phyloP scores from a whole-genome alignment of 2,113 vertebrate species.

The Ceyx melanurus region DNA sequence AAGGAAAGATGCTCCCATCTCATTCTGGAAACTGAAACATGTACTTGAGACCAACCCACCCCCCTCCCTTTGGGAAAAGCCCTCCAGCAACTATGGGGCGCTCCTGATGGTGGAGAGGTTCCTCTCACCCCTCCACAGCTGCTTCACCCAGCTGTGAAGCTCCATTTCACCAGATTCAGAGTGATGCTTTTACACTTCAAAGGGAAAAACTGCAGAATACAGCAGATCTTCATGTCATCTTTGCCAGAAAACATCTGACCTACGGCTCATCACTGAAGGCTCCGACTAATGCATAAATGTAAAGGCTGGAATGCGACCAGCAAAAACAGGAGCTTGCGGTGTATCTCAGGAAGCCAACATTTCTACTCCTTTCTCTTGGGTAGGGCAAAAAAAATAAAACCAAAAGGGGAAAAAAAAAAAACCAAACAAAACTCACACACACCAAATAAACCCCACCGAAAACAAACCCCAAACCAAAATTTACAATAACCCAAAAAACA shows the following conservation, averaged over 20 bases:
- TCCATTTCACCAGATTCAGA: background rate
- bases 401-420: background rate
- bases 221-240: background rate
- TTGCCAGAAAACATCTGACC: background rate
- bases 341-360: background rate
- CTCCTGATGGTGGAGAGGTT: background rate
- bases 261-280: background rate
- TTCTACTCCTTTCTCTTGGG: background rate
- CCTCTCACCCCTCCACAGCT: background rate
- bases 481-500: background rate
- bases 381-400: background rate
- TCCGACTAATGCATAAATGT: background rate
- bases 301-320: background rate
- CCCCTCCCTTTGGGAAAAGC: slow-evolving; percentile 21
- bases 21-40: slow-evolving; percentile 73
- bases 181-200: background rate
- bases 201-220: background rate
- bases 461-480: background rate
- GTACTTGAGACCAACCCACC: slow-evolving; percentile 33
- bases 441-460: background rate
- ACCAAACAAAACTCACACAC: background rate
- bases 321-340: background rate
- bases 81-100: background rate
- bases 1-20: slow-evolving; percentile 87
- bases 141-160: background rate